Percentiles rank a stretch among this genome's conserved stretches.
Conservation (phyloP, 2,113 vertebrate species). For the Halichoerus grypus region DNA sequence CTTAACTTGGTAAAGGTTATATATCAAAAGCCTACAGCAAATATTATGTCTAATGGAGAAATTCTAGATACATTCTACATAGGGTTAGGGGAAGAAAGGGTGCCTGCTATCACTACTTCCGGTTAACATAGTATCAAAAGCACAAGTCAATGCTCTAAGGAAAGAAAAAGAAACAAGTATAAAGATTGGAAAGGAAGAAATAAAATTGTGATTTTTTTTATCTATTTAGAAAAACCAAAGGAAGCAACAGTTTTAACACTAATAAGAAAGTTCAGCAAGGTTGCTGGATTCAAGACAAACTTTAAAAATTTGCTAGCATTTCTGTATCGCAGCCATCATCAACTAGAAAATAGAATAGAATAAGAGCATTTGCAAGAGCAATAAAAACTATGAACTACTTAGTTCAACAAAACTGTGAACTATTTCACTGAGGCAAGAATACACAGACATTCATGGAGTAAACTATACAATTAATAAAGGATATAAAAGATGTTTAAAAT, state of each 20-base stretch:
- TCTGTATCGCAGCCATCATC: neutral
- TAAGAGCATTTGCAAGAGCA: neutral
- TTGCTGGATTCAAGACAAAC: neutral
- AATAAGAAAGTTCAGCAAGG: neutral
- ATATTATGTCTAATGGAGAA: neutral
- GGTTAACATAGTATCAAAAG: neutral
- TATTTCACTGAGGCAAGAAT: neutral
- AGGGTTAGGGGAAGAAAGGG: neutral
- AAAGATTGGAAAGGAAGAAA: slow-evolving; percentile 28
- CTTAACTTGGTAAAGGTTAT: neutral
- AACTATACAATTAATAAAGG: neutral
- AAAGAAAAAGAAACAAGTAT: neutral
- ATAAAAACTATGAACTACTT: slow-evolving; percentile 21
- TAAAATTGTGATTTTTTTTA: neutral
- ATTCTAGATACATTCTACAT: neutral
- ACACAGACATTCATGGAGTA: neutral
- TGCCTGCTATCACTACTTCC: neutral
- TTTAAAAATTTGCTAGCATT: neutral
- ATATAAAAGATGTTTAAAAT: neutral
- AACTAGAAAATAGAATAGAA: neutral
- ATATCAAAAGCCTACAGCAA: neutral
- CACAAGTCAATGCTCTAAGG: neutral
- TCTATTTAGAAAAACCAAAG: neutral
- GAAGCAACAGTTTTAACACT: neutral
- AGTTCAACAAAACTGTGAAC: neutral